Evolutionary conservation across 2,113 vertebrate genomes (phyloP).

Genomic region (Rhinogobius similis): DNA sequence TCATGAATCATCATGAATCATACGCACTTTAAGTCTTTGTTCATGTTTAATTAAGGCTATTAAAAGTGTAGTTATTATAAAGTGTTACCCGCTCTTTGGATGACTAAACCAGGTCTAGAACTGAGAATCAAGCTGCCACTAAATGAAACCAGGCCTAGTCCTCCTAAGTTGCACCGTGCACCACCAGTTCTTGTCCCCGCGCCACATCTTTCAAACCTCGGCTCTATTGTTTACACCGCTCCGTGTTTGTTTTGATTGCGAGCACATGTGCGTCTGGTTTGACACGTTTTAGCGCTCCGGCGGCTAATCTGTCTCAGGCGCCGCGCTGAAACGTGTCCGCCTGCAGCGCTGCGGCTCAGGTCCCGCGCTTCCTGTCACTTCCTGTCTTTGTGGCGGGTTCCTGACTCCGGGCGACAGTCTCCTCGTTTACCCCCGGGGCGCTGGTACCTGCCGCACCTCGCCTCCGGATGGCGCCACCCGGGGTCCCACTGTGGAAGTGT

Average conservation of each 20-base stretch:
- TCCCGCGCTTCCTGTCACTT: constrained; percentile 54
- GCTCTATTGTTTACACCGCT: background rate
- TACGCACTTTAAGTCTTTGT: too few species aligned
- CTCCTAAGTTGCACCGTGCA: background rate
- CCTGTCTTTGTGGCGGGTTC: constrained; percentile 66
- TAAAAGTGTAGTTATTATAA: too few species aligned
- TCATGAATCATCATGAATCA: too few species aligned
- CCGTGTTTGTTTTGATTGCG: constrained; percentile 35
- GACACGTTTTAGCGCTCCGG: constrained; percentile 55
- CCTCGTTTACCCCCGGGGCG: constrained; percentile 23
- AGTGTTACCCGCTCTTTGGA: too few species aligned
- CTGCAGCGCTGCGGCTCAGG: constrained; percentile 41
- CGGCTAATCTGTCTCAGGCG: constrained; percentile 62
- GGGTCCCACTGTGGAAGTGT: constrained; percentile 21
- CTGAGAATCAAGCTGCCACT: too few species aligned
- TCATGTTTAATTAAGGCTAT: too few species aligned
- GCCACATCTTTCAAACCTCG: background rate
- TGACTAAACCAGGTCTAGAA: too few species aligned
- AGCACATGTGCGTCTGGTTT: constrained; percentile 43
- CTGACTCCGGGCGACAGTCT: constrained; percentile 49
- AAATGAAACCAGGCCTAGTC: background rate
- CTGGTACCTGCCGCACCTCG: constrained; percentile 41
- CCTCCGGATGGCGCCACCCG: constrained; percentile 50
- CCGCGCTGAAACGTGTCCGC: constrained; percentile 50
- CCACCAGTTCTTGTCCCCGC: background rate